phyloP scores from a whole-genome alignment of 2,888 invertebrate genomes.

The Onthophagus sagittarius region DNA sequence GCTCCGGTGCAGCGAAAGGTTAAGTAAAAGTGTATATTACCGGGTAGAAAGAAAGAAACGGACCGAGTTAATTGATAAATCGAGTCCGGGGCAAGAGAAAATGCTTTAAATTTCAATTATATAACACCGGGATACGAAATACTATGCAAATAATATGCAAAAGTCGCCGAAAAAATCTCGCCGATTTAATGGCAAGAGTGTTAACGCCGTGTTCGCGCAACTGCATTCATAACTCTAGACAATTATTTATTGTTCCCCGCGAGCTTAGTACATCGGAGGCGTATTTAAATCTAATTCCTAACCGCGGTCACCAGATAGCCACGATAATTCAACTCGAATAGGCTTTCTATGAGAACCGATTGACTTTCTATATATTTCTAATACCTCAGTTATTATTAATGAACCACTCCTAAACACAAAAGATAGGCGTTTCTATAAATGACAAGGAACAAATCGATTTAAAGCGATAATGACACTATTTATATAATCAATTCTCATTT shows the following conservation, averaged over 20 bases:
- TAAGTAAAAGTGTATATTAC: not conserved
- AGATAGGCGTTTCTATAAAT: not conserved
- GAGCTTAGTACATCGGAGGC: not conserved
- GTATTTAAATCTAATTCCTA: not conserved
- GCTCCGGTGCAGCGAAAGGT: not conserved
- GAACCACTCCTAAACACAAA: not conserved
- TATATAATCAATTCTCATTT: not conserved
- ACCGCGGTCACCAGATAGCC: not conserved
- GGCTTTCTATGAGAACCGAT: not conserved
- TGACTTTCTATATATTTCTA: not conserved
- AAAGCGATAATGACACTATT: not conserved
- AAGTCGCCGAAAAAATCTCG: not conserved
- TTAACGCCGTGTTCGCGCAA: not conserved
- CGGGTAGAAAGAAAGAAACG: not conserved
- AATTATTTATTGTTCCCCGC: not conserved
- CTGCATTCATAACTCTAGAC: not conserved
- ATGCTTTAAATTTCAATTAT: not conserved
- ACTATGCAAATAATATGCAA: not conserved
- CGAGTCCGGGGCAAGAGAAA: not conserved
- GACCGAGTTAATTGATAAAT: not conserved
- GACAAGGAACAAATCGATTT: not conserved
- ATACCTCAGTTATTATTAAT: not conserved
- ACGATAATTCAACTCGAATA: not conserved
- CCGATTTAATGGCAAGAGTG: not conserved
- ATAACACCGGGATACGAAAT: not conserved